Base-by-base conservation (phyloP, 2,113 vertebrate genomes). In the Trogon melanurus region DNA sequence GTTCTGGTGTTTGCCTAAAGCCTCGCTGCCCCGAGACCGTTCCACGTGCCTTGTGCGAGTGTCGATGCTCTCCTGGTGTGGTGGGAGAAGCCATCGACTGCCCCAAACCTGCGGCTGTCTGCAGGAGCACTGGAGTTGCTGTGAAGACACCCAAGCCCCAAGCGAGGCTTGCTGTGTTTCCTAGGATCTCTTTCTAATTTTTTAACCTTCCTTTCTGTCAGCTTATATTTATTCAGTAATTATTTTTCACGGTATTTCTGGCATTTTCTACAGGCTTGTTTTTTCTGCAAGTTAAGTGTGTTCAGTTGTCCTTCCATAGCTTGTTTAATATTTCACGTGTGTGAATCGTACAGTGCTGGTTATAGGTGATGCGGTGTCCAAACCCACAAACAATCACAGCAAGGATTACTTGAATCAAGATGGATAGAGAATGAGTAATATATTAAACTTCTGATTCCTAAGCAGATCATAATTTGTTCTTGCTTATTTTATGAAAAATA, bases 61-160 rank as follows among this genome's bases (percentile, higher is more conserved):
- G 2, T 0, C 5, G n/a, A 3, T 10, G n/a, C 17, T 45, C 64
- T 78, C 11, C 45, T 0, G 5, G 19, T 3, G 25, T 5, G 3
- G 29, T 23, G 57, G 3, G 10, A 32, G 61, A 16, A 32, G 50
- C 13, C 18, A 5, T 2, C 51, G 47, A 1, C 78, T 60, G 57
- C 65, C 50, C 9, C 3, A 9, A 3, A 0, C 50, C 36, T 17
- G 56, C 5, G 25, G 25, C 48, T 9, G 47, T 23, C 3, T 1
- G 0, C 72, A 6, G 22, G 6, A 58, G 41, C 18, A 2, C 5
- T 3, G 21, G 34, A 27, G 45, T 2, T 30, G 60, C 70, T 74
- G 19, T 5, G 32, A 8, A 6, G 30, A 14, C 53, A 17, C 50
- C 57, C 9, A 2, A 53, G 5, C 21, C 50, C 57, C 9, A 2